Percentiles rank a stretch among this genome's conserved stretches.
Evolutionary conservation across 2,888 invertebrate species (phyloP).

Genomic region (Monoplex corrugatus): DNA sequence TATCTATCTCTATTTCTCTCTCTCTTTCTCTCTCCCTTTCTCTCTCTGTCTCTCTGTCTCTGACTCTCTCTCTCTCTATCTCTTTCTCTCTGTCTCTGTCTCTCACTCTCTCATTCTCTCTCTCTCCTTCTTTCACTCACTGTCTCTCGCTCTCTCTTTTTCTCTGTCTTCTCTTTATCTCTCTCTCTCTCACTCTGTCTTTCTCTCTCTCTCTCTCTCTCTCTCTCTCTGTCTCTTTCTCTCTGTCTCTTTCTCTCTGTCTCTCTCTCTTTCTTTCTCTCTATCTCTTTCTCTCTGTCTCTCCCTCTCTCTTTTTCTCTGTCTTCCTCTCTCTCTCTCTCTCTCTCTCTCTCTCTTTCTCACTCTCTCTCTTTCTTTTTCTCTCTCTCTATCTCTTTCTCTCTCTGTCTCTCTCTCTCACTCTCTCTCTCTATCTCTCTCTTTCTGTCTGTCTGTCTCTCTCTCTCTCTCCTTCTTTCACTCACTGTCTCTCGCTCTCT

Average conservation of each 20-base stretch:
- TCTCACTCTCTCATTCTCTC: background rate
- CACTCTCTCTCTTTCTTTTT: background rate
- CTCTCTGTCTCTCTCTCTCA: too few relatives aligned
- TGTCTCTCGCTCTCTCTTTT: background rate
- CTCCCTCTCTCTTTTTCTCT: background rate
- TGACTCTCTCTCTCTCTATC: background rate
- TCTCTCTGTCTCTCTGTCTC: background rate
- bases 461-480: too few relatives aligned
- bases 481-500: too few relatives aligned
- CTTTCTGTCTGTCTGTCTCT: too few relatives aligned
- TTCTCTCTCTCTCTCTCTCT: slow-evolving; percentile 25
- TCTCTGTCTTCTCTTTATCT: background rate
- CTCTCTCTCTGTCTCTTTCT: background rate
- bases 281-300: background rate
- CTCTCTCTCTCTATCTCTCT: too few relatives aligned
- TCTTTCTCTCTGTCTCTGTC: background rate
- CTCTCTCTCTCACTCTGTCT: background rate
- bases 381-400: background rate
- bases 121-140: background rate
- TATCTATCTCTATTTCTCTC: background rate
- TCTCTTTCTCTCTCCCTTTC: background rate
- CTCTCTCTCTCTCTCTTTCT: too few relatives aligned
- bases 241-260: background rate
- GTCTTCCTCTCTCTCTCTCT: too few relatives aligned
- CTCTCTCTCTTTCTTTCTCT: too few relatives aligned